Base-by-base conservation (phyloP, 2,113 vertebrate genomes). In the Oostethus manadensis region DNA sequence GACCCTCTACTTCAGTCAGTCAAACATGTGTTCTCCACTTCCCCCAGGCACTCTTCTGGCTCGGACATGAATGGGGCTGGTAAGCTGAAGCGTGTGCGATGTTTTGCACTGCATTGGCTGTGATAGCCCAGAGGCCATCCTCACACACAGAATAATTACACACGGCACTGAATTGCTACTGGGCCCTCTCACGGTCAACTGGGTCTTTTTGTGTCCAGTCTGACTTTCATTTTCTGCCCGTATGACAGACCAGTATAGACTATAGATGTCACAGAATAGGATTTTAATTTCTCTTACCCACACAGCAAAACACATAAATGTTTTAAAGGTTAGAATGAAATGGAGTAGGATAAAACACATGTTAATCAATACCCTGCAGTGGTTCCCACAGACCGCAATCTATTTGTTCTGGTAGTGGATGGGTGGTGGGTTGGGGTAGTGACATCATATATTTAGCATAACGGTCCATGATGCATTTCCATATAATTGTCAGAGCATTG, bases 131-230 rank as follows among this genome's bases (percentile, higher is more conserved):
- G 60, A 76, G 68, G 78, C 70, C 64, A 68, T 62, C 61, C 18
- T 83, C 38, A 71, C 72, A 81, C 58, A 45, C 44, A 10, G 38
- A 68, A 79, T 76, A 85, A 77, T 85, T 84, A 84, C 83, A 74
- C 61, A 74, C 42, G 58, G 63, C 62, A 64, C 73, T 47, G 58
- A 62, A 47, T 70, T 77, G 73, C 78, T 72, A 65, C 46, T 44
- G 35, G 59, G 38, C 60, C 58, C 62, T 77, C 47, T 75, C 67
- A 59, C 68, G 72, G 79, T 78, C 74, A 76, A 23, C 58, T 43
- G 50, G 35, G 29, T 71, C 64, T 64, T 49, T 64, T 22, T 68
- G 47, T 62, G 65, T 64, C 6, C 20, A 62, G 51, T 64, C 49
- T 33, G 51, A 56, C 48, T 60, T 42, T 51, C 61, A 56, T 76